phyloP scores from a whole-genome alignment of 2,888 invertebrate genomes.

The Drosophila austrosaltans region DNA sequence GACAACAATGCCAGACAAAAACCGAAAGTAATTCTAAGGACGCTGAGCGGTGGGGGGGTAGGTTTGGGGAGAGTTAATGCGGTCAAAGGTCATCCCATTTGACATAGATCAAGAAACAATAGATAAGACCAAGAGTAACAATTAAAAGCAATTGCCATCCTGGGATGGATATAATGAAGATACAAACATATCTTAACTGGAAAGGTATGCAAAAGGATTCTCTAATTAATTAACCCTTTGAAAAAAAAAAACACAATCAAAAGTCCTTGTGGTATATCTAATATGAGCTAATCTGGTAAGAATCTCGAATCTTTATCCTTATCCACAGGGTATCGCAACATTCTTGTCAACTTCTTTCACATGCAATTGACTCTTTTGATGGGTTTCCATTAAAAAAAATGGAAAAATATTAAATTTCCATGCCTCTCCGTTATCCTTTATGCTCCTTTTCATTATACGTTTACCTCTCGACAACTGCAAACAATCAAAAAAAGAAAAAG shows the following conservation, averaged over 20 bases:
- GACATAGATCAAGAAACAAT: constrained; percentile 8
- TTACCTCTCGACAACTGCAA: too few relatives aligned
- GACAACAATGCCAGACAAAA: background rate
- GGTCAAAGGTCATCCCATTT: background rate
- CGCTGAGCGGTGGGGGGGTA: background rate
- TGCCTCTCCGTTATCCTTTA: background rate
- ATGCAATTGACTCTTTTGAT: background rate
- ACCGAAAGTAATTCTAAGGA: background rate
- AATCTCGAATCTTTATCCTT: too few relatives aligned
- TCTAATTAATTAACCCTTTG: background rate
- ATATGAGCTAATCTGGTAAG: too few relatives aligned
- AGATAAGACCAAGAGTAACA: background rate
- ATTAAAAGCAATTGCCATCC: constrained; percentile 3
- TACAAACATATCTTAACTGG: background rate
- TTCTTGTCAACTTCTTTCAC: too few relatives aligned
- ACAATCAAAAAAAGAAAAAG: too few relatives aligned
- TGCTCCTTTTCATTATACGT: background rate
- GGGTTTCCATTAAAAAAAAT: background rate
- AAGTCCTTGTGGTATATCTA: background rate
- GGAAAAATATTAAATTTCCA: constrained; percentile 1
- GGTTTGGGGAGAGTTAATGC: background rate
- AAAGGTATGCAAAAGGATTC: background rate
- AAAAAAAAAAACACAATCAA: too few relatives aligned
- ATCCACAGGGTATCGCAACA: too few relatives aligned
- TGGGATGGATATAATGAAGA: background rate